These are phyloP conservation scores for Helicolenus hilgendorfi DNA, from an alignment of 2,797 vertebrate genomes.

Conservation along the genomic window DNA sequence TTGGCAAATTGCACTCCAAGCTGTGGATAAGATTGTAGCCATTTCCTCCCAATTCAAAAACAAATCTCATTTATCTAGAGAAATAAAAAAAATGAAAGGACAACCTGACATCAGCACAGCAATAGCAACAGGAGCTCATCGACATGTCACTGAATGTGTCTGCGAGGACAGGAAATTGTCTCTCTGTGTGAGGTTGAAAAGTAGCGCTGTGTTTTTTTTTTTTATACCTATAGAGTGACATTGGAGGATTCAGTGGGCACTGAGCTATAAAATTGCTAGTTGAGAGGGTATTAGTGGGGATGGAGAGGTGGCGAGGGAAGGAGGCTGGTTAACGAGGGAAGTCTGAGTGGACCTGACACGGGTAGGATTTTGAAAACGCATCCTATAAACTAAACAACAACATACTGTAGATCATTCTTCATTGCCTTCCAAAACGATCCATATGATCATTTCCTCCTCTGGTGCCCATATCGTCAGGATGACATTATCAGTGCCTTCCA, in stretches of 20 bases:
- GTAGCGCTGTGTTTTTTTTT: conserved; percentile 15
- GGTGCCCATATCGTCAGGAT: not conserved
- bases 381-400: not conserved
- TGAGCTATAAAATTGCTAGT: conserved; percentile 78
- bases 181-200: conserved; percentile 34
- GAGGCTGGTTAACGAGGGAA: conserved; percentile 11
- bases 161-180: conserved; percentile 60
- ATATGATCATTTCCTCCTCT: not conserved
- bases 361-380: not conserved
- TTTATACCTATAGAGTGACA: conserved; percentile 60
- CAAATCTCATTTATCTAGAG: conserved; percentile 54
- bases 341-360: not conserved
- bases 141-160: conserved; percentile 19
- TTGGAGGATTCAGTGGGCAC: conserved; percentile 56
- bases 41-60: conserved; percentile 61
- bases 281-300: conserved; percentile 70
- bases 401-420: not conserved
- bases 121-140: not conserved
- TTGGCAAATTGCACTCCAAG: conserved; percentile 42
- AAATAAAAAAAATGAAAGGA: conserved; percentile 39
- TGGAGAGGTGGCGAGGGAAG: conserved; percentile 40
- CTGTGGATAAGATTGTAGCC: conserved; percentile 42
- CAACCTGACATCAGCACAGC: conserved; percentile 28
- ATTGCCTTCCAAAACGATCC: not conserved
- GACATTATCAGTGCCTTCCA: not conserved